phyloP scores from a whole-genome alignment of 2,113 vertebrate species.

The Protobothrops mucrosquamatus region DNA sequence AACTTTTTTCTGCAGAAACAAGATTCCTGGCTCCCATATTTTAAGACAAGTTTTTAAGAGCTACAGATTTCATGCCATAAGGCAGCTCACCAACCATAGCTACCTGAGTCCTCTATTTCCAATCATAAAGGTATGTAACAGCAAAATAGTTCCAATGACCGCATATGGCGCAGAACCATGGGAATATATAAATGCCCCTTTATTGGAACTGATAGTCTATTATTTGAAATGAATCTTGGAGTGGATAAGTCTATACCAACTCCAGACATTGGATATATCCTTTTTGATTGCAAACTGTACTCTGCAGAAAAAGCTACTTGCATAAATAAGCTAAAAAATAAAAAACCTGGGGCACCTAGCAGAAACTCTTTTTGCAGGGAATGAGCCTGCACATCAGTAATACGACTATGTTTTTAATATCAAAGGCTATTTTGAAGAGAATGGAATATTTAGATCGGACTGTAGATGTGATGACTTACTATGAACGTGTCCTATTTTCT shows the following conservation, averaged over 20 bases:
- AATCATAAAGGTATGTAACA: neutral
- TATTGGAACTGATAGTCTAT: neutral
- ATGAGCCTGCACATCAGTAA: neutral
- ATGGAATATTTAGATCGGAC: neutral
- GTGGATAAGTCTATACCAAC: neutral
- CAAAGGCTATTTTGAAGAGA: neutral
- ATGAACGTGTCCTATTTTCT: neutral
- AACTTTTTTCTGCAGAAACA: neutral
- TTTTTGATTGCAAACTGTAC: neutral
- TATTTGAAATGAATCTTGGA: neutral
- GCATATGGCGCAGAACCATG: neutral
- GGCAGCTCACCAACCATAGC: neutral
- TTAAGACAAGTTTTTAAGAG: neutral
- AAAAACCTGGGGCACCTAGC: neutral
- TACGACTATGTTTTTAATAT: neutral
- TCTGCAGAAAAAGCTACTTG: neutral
- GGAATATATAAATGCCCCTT: neutral
- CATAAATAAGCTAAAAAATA: neutral
- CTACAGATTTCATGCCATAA: neutral
- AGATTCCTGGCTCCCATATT: neutral
- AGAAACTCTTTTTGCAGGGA: neutral
- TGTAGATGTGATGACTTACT: neutral
- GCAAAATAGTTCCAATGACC: neutral
- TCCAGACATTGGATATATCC: neutral
- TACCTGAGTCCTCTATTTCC: neutral